Evolutionary conservation across 2,113 vertebrate genomes (phyloP).

Genomic region (Passer domesticus): DNA sequence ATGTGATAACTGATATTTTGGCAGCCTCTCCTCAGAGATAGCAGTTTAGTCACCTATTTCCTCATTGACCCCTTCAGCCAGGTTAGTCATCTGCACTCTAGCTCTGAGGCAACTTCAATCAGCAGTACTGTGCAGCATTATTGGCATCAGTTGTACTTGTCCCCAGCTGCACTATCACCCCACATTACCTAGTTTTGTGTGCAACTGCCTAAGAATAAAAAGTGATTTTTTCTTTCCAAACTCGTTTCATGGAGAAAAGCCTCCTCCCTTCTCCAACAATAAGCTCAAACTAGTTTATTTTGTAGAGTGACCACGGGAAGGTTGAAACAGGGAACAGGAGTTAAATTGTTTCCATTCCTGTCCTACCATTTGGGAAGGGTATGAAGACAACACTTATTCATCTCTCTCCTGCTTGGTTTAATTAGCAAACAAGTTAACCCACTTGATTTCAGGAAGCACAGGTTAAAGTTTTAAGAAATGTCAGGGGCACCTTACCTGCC

Average conservation of each 20-base stretch:
- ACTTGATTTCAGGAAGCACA: neutral
- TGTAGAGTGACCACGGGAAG: neutral
- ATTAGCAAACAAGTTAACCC: neutral
- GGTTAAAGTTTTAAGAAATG: neutral
- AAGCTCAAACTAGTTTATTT: neutral
- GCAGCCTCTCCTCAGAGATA: neutral
- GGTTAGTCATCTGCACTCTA: neutral
- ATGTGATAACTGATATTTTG: neutral
- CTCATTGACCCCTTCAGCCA: neutral
- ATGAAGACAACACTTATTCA: neutral
- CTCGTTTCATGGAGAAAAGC: neutral
- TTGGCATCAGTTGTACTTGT: neutral
- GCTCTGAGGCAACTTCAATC: neutral
- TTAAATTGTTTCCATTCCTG: neutral
- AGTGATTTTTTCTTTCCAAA: neutral
- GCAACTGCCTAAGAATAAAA: neutral
- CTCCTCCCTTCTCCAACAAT: neutral
- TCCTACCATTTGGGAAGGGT: neutral
- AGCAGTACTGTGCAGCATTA: neutral
- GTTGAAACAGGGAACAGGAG: neutral
- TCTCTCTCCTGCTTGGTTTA: neutral
- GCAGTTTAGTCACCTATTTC: neutral
- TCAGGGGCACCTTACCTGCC: accelerated
- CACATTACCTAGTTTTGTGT: neutral
- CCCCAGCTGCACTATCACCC: neutral